Conservation (phyloP, 2,113 vertebrate genomes). For the Rallus limicola region DNA sequence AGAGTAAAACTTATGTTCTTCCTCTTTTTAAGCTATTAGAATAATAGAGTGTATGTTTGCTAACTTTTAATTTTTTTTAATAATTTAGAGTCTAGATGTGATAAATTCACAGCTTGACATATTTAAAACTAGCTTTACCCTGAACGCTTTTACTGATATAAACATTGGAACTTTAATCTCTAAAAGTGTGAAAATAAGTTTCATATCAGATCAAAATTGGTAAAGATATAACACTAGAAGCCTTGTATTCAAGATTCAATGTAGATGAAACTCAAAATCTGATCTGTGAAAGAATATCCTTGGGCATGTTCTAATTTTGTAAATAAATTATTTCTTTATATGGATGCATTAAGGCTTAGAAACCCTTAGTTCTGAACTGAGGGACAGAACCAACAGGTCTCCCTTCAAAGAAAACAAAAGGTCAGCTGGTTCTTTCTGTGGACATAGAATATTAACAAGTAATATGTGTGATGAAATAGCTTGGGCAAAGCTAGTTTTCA, state of each 20-base stretch:
- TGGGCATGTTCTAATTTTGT: conserved; percentile 35
- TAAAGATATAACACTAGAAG: conserved; percentile 30
- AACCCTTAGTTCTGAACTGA: not conserved
- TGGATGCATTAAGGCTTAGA: conserved; percentile 11
- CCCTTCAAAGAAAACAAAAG: not conserved
- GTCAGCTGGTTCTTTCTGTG: not conserved
- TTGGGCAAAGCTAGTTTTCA: conserved; percentile 29
- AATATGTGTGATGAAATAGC: accelerated
- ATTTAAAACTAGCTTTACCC: conserved; percentile 55
- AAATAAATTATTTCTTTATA: conserved; percentile 31
- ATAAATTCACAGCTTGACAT: not conserved
- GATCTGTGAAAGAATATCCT: not conserved
- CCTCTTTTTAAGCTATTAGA: not conserved
- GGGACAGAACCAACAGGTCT: not conserved
- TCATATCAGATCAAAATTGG: conserved; percentile 47
- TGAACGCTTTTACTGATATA: conserved; percentile 52
- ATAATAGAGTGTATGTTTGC: not conserved
- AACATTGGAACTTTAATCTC: conserved; percentile 51
- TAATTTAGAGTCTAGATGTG: not conserved
- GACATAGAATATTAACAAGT: not conserved
- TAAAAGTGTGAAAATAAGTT: conserved; percentile 51
- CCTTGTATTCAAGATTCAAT: conserved; percentile 44
- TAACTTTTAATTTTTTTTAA: not conserved
- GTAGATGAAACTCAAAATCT: conserved; percentile 53
- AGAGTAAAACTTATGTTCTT: not conserved